These are phyloP conservation scores for Xylota segnis DNA, from an alignment of 2,888 invertebrate species.

Conservation along the genomic window DNA sequence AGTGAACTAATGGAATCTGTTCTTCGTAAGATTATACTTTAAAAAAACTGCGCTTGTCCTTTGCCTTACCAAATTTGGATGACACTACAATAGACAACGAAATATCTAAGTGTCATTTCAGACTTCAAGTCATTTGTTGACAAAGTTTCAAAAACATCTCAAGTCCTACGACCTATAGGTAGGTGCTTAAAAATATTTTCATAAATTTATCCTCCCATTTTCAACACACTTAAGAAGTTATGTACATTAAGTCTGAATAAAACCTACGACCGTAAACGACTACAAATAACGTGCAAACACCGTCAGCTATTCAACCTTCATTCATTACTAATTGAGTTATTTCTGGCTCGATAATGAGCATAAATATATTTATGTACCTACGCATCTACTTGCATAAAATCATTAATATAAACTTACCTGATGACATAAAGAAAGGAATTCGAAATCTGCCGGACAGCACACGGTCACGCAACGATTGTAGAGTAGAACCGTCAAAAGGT, in stretches of 20 bases:
- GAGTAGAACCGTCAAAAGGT: conserved; percentile 97
- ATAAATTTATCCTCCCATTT: too few relatives aligned
- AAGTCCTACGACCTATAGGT: too few relatives aligned
- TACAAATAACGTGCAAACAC: background rate
- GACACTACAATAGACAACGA: too few relatives aligned
- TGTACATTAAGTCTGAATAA: background rate
- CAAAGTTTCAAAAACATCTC: too few relatives aligned
- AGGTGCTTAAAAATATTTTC: too few relatives aligned
- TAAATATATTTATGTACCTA: background rate
- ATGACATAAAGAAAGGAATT: conserved; percentile 99
- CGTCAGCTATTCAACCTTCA: background rate
- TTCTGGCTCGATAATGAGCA: background rate
- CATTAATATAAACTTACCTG: conserved; percentile 87
- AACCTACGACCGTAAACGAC: background rate
- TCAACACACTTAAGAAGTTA: too few relatives aligned
- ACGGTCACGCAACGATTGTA: conserved; percentile 95
- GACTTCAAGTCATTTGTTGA: too few relatives aligned
- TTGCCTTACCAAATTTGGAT: too few relatives aligned
- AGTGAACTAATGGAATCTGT: too few relatives aligned
- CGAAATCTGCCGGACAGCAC: conserved; percentile 97
- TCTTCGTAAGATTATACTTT: too few relatives aligned
- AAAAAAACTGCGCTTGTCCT: too few relatives aligned
- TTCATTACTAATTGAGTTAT: background rate
- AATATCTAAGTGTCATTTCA: too few relatives aligned
- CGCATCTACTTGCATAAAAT: background rate